Conservation (phyloP, 2,888 invertebrate species). For the Agrotis clavis region DNA sequence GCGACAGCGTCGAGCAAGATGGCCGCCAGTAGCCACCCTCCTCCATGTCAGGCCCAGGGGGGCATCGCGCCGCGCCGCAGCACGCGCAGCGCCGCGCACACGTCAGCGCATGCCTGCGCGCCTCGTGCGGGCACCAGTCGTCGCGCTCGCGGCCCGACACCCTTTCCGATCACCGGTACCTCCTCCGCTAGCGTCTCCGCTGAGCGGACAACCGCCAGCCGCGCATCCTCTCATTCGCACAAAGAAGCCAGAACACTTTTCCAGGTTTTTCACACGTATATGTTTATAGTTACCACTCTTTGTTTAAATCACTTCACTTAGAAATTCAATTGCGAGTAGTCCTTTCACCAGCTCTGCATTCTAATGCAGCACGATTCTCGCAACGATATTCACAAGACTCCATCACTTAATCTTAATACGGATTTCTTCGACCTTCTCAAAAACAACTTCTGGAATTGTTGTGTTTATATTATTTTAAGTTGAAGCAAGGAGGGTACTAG, state of each 20-base stretch:
- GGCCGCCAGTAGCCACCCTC: constrained; percentile 90
- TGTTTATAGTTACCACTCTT: constrained; percentile 58
- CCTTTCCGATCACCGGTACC: constrained; percentile 83
- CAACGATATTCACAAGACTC: constrained; percentile 74
- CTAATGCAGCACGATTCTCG: constrained; percentile 52
- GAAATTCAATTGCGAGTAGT: constrained; percentile 64
- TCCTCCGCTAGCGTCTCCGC: constrained; percentile 84
- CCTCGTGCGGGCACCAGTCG: constrained; percentile 90
- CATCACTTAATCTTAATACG: constrained; percentile 74
- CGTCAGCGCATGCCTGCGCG: constrained; percentile 90
- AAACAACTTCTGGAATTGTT: constrained; percentile 64
- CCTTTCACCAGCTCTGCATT: constrained; percentile 67
- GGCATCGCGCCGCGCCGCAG: constrained; percentile 90
- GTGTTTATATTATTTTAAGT: constrained; percentile 14
- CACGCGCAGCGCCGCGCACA: constrained; percentile 90
- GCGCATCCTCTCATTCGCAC: constrained; percentile 86
- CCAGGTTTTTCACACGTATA: constrained; percentile 57
- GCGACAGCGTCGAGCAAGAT: constrained; percentile 89
- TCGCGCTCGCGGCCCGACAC: constrained; percentile 91
- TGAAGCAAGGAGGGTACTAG: constrained; percentile 23
- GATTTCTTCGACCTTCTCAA: constrained; percentile 72
- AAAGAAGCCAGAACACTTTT: constrained; percentile 67
- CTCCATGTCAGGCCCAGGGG: constrained; percentile 88
- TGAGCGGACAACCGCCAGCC: constrained; percentile 80
- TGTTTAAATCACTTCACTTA: constrained; percentile 60